These are phyloP conservation scores for Sternotherus odoratus DNA, from an alignment of 2,797 vertebrate genomes.

Conservation along the genomic window DNA sequence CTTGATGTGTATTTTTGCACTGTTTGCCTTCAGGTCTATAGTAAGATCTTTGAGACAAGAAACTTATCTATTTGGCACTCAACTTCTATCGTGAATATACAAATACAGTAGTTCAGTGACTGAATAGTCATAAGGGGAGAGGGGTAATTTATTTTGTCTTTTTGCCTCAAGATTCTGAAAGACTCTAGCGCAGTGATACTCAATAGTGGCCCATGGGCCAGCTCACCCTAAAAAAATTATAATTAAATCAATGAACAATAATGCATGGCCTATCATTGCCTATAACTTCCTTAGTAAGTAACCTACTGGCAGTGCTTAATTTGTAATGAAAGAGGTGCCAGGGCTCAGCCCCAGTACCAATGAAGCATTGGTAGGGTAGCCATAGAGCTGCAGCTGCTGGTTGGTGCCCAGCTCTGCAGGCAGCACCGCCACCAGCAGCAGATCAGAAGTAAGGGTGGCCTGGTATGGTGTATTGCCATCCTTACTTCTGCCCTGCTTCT, in stretches of 20 bases:
- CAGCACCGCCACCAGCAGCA: accelerated
- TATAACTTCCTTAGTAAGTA: background rate
- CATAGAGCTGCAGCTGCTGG: background rate
- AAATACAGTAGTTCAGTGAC: background rate
- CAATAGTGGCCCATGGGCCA: background rate
- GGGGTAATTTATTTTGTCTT: background rate
- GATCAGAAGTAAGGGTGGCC: no score
- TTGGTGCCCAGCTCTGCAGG: background rate
- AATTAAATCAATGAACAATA: background rate
- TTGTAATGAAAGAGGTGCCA: background rate
- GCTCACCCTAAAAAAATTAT: background rate
- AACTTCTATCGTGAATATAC: background rate
- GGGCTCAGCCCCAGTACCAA: background rate
- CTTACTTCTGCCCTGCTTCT: background rate
- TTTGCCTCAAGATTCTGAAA: background rate
- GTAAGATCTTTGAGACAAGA: background rate
- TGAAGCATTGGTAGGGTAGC: no score
- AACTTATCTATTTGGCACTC: background rate
- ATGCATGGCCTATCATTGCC: background rate
- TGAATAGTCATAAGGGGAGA: no score
- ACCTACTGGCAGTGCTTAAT: background rate
- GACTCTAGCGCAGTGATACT: background rate
- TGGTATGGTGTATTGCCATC: no score
- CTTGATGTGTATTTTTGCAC: background rate
- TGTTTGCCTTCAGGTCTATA: accelerated